Evolutionary conservation across 1,140 invertebrate genomes (phyloP).

Genomic region (Bradynema listronoti): DNA sequence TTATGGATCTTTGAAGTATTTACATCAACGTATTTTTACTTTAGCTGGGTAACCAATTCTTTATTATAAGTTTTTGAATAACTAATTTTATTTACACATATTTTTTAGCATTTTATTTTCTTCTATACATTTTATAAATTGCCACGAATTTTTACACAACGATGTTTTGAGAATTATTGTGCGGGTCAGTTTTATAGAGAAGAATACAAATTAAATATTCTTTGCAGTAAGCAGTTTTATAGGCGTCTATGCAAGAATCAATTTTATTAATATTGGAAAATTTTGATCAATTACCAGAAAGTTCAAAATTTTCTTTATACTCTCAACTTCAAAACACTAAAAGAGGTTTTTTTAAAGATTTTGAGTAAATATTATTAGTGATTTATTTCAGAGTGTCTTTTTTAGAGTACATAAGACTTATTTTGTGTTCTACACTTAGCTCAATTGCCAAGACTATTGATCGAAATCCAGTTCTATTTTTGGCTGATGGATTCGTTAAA

Average conservation of each 20-base stretch:
- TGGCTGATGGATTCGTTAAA: no score
- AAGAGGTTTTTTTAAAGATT: no score
- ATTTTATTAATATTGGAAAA: conserved; percentile 37
- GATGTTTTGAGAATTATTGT: conserved; percentile 36
- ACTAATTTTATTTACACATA: not conserved
- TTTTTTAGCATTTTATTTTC: conserved; percentile 33
- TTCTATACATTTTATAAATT: conserved; percentile 32
- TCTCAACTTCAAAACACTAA: conserved; percentile 1
- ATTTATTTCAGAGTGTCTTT: no score
- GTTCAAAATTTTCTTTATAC: not conserved
- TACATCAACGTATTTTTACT: not conserved
- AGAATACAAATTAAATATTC: not conserved
- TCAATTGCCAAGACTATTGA: no score
- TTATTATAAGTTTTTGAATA: not conserved
- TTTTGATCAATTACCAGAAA: conserved; percentile 32
- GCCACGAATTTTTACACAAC: conserved; percentile 19
- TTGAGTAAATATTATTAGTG: no score
- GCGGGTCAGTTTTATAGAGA: conserved; percentile 16
- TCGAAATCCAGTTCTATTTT: no score
- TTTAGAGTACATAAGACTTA: no score
- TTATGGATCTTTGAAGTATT: conserved; percentile 23
- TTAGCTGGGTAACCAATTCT: conserved; percentile 1
- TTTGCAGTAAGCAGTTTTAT: conserved; percentile 1
- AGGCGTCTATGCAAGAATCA: conserved; percentile 30
- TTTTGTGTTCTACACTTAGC: no score